Conservation (phyloP, 2,113 vertebrate species). For the Phrynocephalus versicolor region DNA sequence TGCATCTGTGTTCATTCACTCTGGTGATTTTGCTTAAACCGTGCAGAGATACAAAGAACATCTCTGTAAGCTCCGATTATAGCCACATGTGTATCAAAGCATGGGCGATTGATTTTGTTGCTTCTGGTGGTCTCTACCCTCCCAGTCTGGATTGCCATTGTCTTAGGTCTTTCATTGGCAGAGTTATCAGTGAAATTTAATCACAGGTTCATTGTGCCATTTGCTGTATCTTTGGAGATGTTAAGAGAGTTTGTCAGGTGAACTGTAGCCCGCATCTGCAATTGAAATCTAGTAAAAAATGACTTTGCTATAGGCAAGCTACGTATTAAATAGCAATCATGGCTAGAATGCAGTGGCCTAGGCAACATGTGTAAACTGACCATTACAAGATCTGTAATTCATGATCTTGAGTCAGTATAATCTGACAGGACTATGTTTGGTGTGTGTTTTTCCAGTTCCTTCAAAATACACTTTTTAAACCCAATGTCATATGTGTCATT, state of each 20-base stretch:
- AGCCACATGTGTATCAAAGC: background rate
- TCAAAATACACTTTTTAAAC: background rate
- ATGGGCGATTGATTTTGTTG: background rate
- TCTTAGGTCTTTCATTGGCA: conserved; percentile 7
- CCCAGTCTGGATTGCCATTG: background rate
- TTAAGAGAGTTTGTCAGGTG: background rate
- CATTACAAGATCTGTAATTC: background rate
- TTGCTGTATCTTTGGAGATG: background rate
- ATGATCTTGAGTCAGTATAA: background rate
- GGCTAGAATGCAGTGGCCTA: background rate
- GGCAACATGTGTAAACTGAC: background rate
- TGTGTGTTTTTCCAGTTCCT: background rate
- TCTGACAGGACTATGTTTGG: background rate
- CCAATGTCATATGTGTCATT: background rate
- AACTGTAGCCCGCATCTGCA: background rate
- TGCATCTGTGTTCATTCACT: background rate
- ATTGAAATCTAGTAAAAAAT: background rate
- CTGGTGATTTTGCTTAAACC: background rate
- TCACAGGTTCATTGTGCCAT: background rate
- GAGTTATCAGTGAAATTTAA: background rate
- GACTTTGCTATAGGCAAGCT: background rate
- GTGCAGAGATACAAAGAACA: background rate
- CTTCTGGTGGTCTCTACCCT: background rate
- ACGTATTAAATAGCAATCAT: background rate
- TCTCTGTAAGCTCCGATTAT: background rate